These are phyloP conservation scores for Sympetrum striolatum DNA, from an alignment of 2,888 invertebrate species.

Conservation along the genomic window DNA sequence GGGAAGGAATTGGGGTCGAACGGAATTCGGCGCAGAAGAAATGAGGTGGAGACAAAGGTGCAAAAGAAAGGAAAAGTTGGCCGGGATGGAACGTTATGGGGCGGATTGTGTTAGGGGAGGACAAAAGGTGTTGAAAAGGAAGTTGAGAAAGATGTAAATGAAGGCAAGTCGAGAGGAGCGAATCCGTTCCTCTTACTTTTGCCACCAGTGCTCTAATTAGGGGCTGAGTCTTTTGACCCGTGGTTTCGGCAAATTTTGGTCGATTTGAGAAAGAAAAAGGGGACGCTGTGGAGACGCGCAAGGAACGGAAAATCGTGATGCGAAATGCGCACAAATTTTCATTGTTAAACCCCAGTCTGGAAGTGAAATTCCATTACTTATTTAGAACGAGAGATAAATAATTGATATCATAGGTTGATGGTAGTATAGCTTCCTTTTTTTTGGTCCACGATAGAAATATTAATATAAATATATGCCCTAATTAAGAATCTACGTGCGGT, in stretches of 20 bases:
- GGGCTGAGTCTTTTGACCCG: neutral
- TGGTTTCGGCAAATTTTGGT: neutral
- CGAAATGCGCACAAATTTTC: neutral
- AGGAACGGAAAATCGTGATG: neutral
- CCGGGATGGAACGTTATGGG: neutral
- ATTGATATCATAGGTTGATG: no score
- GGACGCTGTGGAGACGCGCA: neutral
- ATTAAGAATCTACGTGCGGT: no score
- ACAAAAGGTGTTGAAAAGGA: neutral
- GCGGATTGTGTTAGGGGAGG: neutral
- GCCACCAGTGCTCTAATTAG: neutral
- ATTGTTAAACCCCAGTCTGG: no score
- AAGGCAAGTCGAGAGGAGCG: neutral
- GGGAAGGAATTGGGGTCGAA: neutral
- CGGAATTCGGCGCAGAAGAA: neutral
- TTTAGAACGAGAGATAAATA: no score
- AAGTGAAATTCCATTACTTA: no score
- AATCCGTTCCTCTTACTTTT: neutral
- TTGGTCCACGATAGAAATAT: no score
- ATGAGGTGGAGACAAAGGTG: neutral
- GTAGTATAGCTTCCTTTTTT: no score
- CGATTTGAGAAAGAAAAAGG: neutral
- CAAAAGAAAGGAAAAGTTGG: neutral
- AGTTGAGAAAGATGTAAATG: neutral
- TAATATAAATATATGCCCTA: no score